Evolutionary conservation across 2,888 invertebrate species (phyloP).

Genomic region (Pogonocherus hispidulus): DNA sequence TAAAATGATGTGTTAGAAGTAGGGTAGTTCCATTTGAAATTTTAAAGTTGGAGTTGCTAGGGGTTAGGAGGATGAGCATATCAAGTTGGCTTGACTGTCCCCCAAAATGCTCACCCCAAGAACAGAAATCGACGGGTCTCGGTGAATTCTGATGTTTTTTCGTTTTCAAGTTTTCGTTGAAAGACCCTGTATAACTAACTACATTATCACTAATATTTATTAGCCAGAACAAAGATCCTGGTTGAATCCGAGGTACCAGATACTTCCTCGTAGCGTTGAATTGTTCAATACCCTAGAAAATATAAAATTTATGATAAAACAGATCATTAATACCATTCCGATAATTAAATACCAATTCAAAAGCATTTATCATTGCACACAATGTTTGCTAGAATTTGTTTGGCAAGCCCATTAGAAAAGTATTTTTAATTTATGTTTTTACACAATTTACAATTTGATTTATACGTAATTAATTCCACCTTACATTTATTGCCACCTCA

Average conservation of each 20-base stretch:
- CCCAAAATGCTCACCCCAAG: no score
- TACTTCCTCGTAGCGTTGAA: constrained; percentile 46
- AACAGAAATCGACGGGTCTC: no score
- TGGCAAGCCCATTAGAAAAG: constrained; percentile 20
- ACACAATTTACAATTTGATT: constrained; percentile 5
- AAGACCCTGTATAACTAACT: constrained; percentile 45
- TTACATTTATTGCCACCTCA: no score
- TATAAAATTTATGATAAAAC: constrained; percentile 37
- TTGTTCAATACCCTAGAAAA: constrained; percentile 35
- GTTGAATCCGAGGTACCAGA: constrained; percentile 47
- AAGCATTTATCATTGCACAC: constrained; percentile 23
- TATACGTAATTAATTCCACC: no score
- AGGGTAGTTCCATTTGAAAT: no score
- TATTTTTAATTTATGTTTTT: constrained; percentile 15
- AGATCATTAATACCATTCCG: constrained; percentile 41
- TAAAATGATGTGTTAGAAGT: no score
- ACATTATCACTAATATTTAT: constrained; percentile 52
- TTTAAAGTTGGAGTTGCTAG: no score
- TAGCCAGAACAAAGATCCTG: constrained; percentile 55
- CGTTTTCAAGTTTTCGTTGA: no score
- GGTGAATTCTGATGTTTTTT: no score
- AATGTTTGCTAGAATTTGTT: constrained; percentile 25
- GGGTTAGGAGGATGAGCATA: no score
- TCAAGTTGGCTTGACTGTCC: no score
- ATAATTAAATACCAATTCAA: constrained; percentile 38